Evolutionary conservation across 2,888 invertebrate species (phyloP).

Genomic region (Caenorhabditis sp.): DNA sequence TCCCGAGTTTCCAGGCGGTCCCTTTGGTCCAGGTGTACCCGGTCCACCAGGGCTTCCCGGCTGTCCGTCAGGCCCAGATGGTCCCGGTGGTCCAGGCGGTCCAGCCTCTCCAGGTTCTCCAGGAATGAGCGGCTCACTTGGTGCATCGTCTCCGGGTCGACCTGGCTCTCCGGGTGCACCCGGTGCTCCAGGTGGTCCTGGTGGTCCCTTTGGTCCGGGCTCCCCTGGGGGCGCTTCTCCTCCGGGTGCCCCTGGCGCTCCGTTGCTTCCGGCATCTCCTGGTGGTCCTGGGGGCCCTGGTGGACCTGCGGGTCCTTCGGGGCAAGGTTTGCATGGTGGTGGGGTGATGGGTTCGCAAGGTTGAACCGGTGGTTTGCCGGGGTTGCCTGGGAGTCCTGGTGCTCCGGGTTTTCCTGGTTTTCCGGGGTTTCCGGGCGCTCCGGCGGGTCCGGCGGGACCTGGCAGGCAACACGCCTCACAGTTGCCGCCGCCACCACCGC

Average conservation of each 20-base stretch:
- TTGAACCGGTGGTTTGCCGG: too few relatives aligned
- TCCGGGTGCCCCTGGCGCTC: slow-evolving; percentile 72
- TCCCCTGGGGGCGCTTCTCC: slow-evolving; percentile 68
- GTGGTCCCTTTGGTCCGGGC: slow-evolving; percentile 65
- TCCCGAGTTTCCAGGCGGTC: slow-evolving; percentile 71
- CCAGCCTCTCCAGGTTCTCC: slow-evolving; percentile 74
- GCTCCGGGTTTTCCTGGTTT: slow-evolving; percentile 73
- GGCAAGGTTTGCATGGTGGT: slow-evolving; percentile 76
- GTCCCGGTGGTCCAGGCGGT: slow-evolving; percentile 62
- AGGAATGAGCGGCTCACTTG: slow-evolving; percentile 66
- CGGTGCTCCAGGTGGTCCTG: slow-evolving; percentile 68
- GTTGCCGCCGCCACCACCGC: slow-evolving; percentile 50
- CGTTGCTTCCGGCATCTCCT: slow-evolving; percentile 67
- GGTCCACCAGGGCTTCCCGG: slow-evolving; percentile 71
- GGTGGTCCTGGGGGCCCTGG: slow-evolving; percentile 72
- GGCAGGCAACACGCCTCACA: slow-evolving; percentile 69
- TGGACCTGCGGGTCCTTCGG: slow-evolving; percentile 76
- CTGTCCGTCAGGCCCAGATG: slow-evolving; percentile 70
- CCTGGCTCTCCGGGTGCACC: slow-evolving; percentile 71
- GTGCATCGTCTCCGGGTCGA: slow-evolving; percentile 72
- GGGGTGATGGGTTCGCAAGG: slow-evolving; percentile 77
- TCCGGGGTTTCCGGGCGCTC: slow-evolving; percentile 76
- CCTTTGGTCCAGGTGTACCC: slow-evolving; percentile 67
- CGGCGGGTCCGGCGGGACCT: slow-evolving; percentile 70
- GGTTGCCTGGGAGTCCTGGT: slow-evolving; percentile 73